Evolutionary conservation across 2,113 vertebrate genomes (phyloP).

Genomic region (Odontesthes bonariensis): DNA sequence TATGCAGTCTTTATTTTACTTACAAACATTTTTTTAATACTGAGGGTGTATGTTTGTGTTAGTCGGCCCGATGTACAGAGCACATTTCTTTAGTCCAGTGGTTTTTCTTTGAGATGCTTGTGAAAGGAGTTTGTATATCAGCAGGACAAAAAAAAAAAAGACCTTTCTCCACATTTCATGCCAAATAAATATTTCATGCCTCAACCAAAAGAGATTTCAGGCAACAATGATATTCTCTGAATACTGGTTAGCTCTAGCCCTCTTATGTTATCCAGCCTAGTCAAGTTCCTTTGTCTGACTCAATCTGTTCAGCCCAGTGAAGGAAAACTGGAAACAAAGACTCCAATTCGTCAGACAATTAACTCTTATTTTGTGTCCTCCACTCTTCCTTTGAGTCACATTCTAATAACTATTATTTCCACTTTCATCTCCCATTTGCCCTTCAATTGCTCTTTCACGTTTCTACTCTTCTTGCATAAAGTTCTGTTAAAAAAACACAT

Average conservation of each 20-base stretch:
- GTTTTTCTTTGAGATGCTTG: conserved; percentile 14
- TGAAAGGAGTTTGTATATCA: conserved; percentile 34
- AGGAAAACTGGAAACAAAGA: conserved; percentile 72
- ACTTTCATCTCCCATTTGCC: conserved; percentile 62
- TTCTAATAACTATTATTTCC: conserved; percentile 67
- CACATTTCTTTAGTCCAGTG: conserved; percentile 6
- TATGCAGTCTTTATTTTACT: conserved; percentile 14
- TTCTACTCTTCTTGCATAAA: conserved; percentile 19
- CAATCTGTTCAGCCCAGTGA: conserved; percentile 58
- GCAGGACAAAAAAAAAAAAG: not conserved
- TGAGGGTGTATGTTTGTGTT: not conserved
- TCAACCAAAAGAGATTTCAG: conserved; percentile 27
- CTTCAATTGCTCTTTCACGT: conserved; percentile 58
- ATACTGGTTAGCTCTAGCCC: conserved; percentile 25
- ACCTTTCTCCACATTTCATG: conserved; percentile 13
- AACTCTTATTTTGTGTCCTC: conserved; percentile 70
- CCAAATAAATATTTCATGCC: conserved; percentile 66
- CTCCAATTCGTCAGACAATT: conserved; percentile 82
- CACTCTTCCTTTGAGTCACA: conserved; percentile 61
- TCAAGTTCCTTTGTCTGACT: conserved; percentile 54
- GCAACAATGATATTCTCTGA: conserved; percentile 28
- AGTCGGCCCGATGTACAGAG: not conserved
- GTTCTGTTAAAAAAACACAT: conserved; percentile 33
- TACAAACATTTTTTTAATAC: conserved; percentile 22
- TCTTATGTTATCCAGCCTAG: conserved; percentile 48